Evolutionary conservation across 92 coral and sea anemone genomes (phyloP), one percentile per base, ranked within the genome.

Genomic region (Pocillopora grandis): DNA sequence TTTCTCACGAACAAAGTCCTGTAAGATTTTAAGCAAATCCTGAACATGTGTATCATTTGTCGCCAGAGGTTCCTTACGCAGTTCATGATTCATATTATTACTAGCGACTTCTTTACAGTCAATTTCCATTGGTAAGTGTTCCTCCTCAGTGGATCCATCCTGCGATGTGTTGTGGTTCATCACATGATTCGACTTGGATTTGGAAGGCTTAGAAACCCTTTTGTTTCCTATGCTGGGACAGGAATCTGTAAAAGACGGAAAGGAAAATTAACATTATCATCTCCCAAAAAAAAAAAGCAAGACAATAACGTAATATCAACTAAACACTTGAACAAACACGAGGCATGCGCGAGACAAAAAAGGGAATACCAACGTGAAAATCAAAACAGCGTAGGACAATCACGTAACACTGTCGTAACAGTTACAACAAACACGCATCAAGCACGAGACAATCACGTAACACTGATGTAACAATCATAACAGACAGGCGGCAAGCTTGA

Each of bases 1-100:
- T 88, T 95, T 94, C 62, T 90, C 92, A 76, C 91, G 84, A 61
- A 96, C 96, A 87, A 96, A 96, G 65, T 92, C 94, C 76, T 92
- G 84, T 11, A 96, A 68, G 64, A 78, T 87, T 71, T 84, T 82
- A 31, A 92, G 74, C 66, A 80, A 62, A 87, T 89, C 91, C 57
- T 88, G 90, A 61, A 80, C 84, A 68, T 89, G 92, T 87, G 89
- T 95, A 36, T 75, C 87, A 57, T 85, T 87, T 15, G 84, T 79
- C 18, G 90, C n/a, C 10, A 91, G 66, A 66, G 90, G 90, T 73
- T 81, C 85, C 66, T 65, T 85, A 12, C 55, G 52, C 55, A 69
- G 16, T 12, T 59, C 71, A 33, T 88, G 80, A 57, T 81, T 85
- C 17, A 60, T 67, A 12, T 68, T 79, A 76, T 71, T 81, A 37